Evolutionary conservation across 2,888 invertebrate species (phyloP).

Genomic region (Pasiphila rectangulata): DNA sequence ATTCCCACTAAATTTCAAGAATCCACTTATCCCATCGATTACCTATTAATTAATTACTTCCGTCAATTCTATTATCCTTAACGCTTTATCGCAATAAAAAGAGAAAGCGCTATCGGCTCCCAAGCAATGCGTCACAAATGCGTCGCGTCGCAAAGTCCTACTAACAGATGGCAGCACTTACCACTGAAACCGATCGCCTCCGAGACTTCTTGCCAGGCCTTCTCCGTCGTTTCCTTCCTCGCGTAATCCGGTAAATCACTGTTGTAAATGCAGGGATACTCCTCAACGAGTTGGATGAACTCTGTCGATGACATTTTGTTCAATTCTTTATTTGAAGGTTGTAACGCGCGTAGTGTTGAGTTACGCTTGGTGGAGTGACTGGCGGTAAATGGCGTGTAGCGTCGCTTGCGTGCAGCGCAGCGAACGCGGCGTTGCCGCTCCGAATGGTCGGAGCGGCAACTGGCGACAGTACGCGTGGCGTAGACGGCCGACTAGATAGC

Average conservation of each 20-base stretch:
- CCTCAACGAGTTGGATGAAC: conserved; percentile 20
- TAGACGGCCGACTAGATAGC: no score
- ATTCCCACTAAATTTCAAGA: no score
- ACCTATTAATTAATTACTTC: not conserved
- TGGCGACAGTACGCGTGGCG: conserved; percentile 10
- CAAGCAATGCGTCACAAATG: not conserved
- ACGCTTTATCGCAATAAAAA: not conserved
- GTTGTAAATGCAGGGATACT: conserved; percentile 29
- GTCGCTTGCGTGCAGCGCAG: conserved; percentile 18
- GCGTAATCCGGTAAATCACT: conserved; percentile 28
- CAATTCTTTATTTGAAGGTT: not conserved
- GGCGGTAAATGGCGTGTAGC: conserved; percentile 1
- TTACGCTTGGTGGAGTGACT: conserved; percentile 10
- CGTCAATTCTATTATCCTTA: not conserved
- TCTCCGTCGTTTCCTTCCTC: conserved; percentile 26
- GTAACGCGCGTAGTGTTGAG: not conserved
- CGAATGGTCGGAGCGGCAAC: conserved; percentile 15
- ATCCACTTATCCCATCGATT: no score
- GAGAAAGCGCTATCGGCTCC: not conserved
- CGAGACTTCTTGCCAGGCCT: conserved; percentile 24
- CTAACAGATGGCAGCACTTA: conserved; percentile 11
- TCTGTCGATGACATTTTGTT: conserved; percentile 13
- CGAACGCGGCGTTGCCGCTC: conserved; percentile 22
- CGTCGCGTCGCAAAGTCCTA: not conserved
- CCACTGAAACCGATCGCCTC: conserved; percentile 15